Conservation (phyloP, 2,797 vertebrate species). For the Labeo calbasu region DNA sequence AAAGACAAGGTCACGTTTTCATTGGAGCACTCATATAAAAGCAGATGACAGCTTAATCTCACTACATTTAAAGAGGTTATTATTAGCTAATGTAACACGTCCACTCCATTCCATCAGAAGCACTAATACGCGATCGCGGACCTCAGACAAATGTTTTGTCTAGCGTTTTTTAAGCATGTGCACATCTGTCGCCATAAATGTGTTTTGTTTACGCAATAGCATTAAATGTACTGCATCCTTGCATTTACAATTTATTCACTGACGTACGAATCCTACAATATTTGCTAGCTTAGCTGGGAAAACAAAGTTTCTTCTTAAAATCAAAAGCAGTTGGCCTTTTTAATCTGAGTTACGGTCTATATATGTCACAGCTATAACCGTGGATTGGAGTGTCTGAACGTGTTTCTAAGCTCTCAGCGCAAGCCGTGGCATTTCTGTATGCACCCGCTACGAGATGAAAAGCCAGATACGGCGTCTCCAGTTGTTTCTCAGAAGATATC, state of each 20-base stretch:
- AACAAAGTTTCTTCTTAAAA: conserved; percentile 28
- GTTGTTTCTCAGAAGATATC: conserved; percentile 52
- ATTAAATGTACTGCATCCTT: conserved; percentile 8
- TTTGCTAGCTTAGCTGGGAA: conserved; percentile 18
- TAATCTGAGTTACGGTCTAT: conserved; percentile 27
- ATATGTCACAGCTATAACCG: conserved; percentile 15
- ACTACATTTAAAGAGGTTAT: conserved; percentile 40
- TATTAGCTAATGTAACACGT: conserved; percentile 48
- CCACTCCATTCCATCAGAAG: conserved; percentile 22
- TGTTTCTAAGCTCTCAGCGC: conserved; percentile 28
- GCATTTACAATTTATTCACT: neutral
- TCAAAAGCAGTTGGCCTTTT: conserved; percentile 5
- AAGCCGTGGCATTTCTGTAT: conserved; percentile 37
- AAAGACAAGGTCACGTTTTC: conserved; percentile 50
- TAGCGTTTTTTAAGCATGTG: conserved; percentile 18
- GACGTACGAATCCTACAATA: neutral
- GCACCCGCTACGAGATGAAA: conserved; percentile 49
- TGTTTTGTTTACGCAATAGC: neutral
- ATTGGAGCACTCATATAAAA: conserved; percentile 50
- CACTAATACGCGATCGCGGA: conserved; percentile 28
- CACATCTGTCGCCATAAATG: neutral
- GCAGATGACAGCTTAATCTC: conserved; percentile 52
- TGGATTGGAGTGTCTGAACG: conserved; percentile 36
- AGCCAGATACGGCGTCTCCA: conserved; percentile 36
- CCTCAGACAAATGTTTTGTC: conserved; percentile 28